Conservation (phyloP, 2,888 invertebrate species). For the Latheticus oryzae region DNA sequence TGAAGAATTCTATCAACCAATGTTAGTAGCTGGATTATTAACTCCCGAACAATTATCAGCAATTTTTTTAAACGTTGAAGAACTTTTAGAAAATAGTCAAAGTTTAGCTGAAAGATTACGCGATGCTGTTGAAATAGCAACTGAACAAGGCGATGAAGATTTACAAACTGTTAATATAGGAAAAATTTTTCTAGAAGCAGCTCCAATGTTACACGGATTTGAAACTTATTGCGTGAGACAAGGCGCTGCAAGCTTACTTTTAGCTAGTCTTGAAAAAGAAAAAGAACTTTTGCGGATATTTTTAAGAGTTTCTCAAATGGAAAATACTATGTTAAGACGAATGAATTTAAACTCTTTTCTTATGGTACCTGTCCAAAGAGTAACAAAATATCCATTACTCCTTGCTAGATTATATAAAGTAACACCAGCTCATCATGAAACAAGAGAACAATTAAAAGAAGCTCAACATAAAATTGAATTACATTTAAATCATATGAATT, state of each 20-base stretch:
- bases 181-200: constrained; percentile 88
- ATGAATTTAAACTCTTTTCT: constrained; percentile 98
- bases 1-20: constrained; percentile 93
- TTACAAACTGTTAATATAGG: constrained; percentile 90
- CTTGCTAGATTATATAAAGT: constrained; percentile 91
- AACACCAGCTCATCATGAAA: constrained; percentile 85
- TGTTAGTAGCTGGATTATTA: constrained; percentile 90
- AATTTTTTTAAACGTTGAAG: constrained; percentile 94
- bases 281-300: constrained; percentile 94
- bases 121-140: constrained; percentile 86
- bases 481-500: constrained; percentile 94
- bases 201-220: constrained; percentile 93
- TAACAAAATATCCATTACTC: constrained; percentile 95
- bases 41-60: constrained; percentile 92
- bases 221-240: constrained; percentile 95
- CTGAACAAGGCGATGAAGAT: constrained; percentile 86
- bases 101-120: constrained; percentile 87
- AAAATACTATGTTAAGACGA: constrained; percentile 89
- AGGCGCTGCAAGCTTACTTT: constrained; percentile 86
- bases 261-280: constrained; percentile 93
- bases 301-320: constrained; percentile 95
- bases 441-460: constrained; percentile 84
- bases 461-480: constrained; percentile 94
- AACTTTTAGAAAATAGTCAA: constrained; percentile 86
- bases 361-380: constrained; percentile 97